Evolutionary conservation across 2,888 invertebrate species (phyloP).

Genomic region (Dascillus cervinus): DNA sequence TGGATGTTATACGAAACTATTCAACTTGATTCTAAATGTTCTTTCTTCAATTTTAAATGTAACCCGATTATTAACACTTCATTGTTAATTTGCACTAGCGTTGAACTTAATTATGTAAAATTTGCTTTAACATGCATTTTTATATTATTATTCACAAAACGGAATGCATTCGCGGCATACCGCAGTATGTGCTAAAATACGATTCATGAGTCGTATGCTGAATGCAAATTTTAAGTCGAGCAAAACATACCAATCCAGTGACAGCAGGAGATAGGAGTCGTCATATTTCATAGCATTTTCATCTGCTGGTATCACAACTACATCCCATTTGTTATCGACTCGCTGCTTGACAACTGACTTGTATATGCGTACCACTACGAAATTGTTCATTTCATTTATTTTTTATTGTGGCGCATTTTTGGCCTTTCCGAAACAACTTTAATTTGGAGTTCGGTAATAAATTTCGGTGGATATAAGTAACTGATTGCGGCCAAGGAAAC

Average conservation of each 20-base stretch:
- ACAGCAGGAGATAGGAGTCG: conserved; percentile 22
- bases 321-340: conserved; percentile 21
- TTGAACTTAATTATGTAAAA: conserved; percentile 1
- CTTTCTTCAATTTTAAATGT: too few relatives aligned
- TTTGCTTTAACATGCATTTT: conserved; percentile 12
- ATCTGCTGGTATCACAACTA: conserved; percentile 20
- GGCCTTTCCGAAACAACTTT: too few relatives aligned
- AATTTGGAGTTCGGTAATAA: too few relatives aligned
- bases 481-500: too few relatives aligned
- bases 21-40: too few relatives aligned
- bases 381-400: too few relatives aligned
- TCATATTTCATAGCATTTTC: conserved; percentile 23
- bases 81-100: too few relatives aligned
- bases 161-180: conserved; percentile 13
- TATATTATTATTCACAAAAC: conserved; percentile 18
- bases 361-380: too few relatives aligned
- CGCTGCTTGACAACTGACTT: conserved; percentile 19
- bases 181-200: conserved; percentile 17
- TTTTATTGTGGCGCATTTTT: too few relatives aligned
- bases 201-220: conserved; percentile 14
- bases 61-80: too few relatives aligned
- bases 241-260: conserved; percentile 14
- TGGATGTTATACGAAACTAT: too few relatives aligned
- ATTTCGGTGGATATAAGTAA: too few relatives aligned
- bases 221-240: conserved; percentile 17